phyloP scores from a whole-genome alignment of 2,797 vertebrate species.

The Huso huso region DNA sequence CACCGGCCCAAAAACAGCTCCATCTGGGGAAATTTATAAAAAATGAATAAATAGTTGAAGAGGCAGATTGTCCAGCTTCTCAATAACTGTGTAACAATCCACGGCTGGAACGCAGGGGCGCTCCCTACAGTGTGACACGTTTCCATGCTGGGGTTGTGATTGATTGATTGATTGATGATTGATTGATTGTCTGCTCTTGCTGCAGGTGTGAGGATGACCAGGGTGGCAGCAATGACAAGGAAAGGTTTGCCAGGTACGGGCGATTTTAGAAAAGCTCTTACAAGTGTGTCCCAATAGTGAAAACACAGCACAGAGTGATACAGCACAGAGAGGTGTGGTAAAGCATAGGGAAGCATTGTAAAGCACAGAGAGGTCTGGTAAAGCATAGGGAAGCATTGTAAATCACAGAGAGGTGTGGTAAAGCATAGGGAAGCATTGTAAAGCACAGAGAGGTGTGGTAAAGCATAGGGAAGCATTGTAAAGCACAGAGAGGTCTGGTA shows the following conservation, averaged over 20 bases:
- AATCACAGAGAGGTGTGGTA: not conserved
- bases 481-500: too few species aligned
- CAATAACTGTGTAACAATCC: not conserved
- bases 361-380: not conserved
- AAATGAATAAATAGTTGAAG: not conserved
- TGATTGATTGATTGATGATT: not conserved
- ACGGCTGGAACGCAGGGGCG: too few species aligned
- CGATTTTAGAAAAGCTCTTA: not conserved
- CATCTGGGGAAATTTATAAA: constrained; percentile 4
- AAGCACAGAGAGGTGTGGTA: not conserved
- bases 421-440: not conserved
- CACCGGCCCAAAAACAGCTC: not conserved
- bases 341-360: not conserved
- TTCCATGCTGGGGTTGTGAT: not conserved
- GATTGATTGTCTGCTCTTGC: constrained; percentile 15
- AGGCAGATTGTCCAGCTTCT: not conserved
- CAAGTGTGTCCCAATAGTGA: too few species aligned
- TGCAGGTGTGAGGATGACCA: constrained; percentile 85
- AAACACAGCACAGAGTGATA: too few species aligned
- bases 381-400: not conserved
- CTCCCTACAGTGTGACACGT: not conserved
- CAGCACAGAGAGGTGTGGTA: not conserved
- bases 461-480: too few species aligned
- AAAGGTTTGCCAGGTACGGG: constrained; percentile 90
- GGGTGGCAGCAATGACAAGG: constrained; percentile 77